Conservation (phyloP, 2,888 invertebrate genomes). For the Ormyrus nitidulus region DNA sequence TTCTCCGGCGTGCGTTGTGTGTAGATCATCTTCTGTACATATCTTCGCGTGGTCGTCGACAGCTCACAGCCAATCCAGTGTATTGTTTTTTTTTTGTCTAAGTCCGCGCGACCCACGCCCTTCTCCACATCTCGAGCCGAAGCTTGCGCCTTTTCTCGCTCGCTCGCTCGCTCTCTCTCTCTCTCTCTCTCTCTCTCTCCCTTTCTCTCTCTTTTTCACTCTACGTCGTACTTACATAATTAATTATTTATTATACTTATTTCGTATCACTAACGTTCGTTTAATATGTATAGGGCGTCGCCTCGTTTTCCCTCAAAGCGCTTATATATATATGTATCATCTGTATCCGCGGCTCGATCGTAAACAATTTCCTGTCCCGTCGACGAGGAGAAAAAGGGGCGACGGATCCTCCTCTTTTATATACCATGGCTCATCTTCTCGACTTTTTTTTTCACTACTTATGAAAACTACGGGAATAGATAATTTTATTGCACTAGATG, state of each 20-base stretch:
- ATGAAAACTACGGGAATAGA: conserved; percentile 56
- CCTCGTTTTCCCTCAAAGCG: conserved; percentile 3
- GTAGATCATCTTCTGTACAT: conserved; percentile 29
- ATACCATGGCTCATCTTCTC: neutral
- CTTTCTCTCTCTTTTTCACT: conserved; percentile 53
- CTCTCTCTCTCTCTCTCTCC: conserved; percentile 48
- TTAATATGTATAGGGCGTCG: conserved; percentile 54
- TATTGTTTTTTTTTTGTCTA: conserved; percentile 49
- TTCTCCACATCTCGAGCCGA: conserved; percentile 46
- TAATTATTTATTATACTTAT: conserved; percentile 56
- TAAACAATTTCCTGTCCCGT: neutral
- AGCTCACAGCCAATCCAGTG: conserved; percentile 70
- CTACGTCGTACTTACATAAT: conserved; percentile 57
- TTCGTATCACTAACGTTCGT: conserved; percentile 56
- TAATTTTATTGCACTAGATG: conserved; percentile 57
- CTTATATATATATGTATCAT: neutral
- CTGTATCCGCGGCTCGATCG: conserved; percentile 7
- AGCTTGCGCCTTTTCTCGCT: neutral
- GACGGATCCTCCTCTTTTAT: conserved; percentile 3
- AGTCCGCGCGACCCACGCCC: conserved; percentile 49
- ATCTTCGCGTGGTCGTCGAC: conserved; percentile 62
- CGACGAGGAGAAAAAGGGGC: conserved; percentile 5
- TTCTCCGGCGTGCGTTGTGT: conserved; percentile 28
- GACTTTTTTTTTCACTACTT: conserved; percentile 38
- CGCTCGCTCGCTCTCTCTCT: conserved; percentile 18